Conservation (phyloP, 2,797 vertebrate species). For the Sternarchorhynchus goeldii region DNA sequence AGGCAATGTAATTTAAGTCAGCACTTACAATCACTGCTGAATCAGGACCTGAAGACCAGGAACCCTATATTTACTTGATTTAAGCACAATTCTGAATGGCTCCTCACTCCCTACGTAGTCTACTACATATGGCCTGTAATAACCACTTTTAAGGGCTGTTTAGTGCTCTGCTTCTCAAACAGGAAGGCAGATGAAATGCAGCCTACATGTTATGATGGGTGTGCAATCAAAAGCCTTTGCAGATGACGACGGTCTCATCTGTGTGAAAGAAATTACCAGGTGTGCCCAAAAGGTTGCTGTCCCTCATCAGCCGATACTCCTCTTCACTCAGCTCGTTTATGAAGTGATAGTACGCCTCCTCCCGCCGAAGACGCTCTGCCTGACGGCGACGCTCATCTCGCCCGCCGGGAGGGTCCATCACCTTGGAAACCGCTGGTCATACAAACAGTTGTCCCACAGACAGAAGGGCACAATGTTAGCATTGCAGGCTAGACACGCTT, state of each 20-base stretch:
- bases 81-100: too few species aligned
- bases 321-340: conserved; percentile 93
- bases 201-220: too few species aligned
- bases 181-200: too few species aligned
- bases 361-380: conserved; percentile 90
- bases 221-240: not conserved
- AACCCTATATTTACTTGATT: too few species aligned
- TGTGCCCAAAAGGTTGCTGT: conserved; percentile 91
- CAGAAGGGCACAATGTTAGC: not conserved
- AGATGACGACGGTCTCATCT: not conserved
- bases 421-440: conserved; percentile 71
- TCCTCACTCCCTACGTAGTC: too few species aligned
- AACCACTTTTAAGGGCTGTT: too few species aligned
- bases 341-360: conserved; percentile 97
- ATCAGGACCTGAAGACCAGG: not conserved
- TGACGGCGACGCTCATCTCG: conserved; percentile 87
- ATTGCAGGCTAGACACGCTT: not conserved
- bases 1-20: too few species aligned
- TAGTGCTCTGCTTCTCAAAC: too few species aligned
- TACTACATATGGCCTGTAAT: too few species aligned
- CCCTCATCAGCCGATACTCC: conserved; percentile 95
- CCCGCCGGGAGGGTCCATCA: conserved; percentile 84
- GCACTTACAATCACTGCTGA: too few species aligned
- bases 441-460: not conserved
- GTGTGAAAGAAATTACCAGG: conserved; percentile 80